Percentiles rank a stretch among this genome's conserved stretches.
Conservation (phyloP, 2,797 vertebrate species). For the Poeciliopsis turneri region DNA sequence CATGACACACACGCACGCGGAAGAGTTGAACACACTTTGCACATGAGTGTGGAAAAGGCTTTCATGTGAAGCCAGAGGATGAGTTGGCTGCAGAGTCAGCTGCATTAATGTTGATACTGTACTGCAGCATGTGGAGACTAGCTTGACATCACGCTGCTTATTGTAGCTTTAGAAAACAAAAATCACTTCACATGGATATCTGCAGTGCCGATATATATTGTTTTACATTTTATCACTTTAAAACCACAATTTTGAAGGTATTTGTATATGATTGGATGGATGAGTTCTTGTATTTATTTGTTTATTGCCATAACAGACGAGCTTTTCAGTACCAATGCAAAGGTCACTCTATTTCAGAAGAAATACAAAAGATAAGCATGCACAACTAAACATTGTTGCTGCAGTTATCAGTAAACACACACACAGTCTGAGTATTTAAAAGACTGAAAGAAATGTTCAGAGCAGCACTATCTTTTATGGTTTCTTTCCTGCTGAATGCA, state of each 20-base stretch:
- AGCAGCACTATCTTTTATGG: slow-evolving; percentile 15
- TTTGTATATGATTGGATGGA: background rate
- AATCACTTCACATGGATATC: background rate
- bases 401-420: slow-evolving; percentile 57
- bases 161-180: background rate
- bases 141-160: background rate
- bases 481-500: slow-evolving; percentile 40
- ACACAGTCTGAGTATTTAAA: slow-evolving; percentile 38
- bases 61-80: slow-evolving; percentile 47
- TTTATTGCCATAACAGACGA: slow-evolving; percentile 24
- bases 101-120: slow-evolving; percentile 26
- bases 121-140: slow-evolving; percentile 26
- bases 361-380: slow-evolving; percentile 43
- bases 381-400: slow-evolving; percentile 34
- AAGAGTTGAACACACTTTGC: slow-evolving; percentile 35
- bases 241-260: background rate
- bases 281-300: slow-evolving; percentile 12
- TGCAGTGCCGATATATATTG: background rate
- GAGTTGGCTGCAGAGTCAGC: slow-evolving; percentile 13
- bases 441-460: slow-evolving; percentile 35
- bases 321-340: slow-evolving; percentile 10
- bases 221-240: background rate
- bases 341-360: slow-evolving; percentile 21
- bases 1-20: slow-evolving; percentile 28
- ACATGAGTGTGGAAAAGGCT: slow-evolving; percentile 38